Percentiles rank a stretch among this genome's conserved stretches.
Conservation (phyloP, 2,888 invertebrate genomes). For the Ctenicera cuprea region DNA sequence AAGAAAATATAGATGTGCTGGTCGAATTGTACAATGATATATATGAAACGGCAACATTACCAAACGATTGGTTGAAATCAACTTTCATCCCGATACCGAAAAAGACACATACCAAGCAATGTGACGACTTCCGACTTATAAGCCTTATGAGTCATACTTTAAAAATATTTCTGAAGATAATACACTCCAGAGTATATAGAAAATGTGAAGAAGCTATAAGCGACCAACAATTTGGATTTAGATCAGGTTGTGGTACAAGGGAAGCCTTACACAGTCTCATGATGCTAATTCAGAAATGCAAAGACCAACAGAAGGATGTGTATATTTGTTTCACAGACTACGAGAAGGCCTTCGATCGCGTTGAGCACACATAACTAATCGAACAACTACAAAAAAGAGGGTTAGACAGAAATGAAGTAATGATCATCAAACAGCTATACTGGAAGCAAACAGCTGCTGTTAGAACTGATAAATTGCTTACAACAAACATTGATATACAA, state of each 20-base stretch:
- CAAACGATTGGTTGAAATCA: not conserved
- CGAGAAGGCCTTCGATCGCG: too few relatives aligned
- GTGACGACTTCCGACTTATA: not conserved
- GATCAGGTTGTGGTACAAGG: not conserved
- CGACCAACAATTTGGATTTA: not conserved
- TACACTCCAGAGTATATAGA: not conserved
- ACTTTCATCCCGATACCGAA: not conserved
- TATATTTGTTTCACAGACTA: too few relatives aligned
- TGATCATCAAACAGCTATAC: too few relatives aligned
- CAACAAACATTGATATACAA: too few relatives aligned
- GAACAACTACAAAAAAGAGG: too few relatives aligned
- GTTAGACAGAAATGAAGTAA: too few relatives aligned
- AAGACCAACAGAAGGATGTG: too few relatives aligned
- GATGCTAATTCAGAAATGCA: too few relatives aligned
- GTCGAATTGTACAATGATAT: not conserved
- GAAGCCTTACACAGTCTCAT: not conserved
- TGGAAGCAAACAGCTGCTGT: too few relatives aligned
- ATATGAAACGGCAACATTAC: not conserved
- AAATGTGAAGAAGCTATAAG: not conserved
- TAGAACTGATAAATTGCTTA: too few relatives aligned
- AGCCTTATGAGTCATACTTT: not conserved
- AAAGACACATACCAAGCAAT: not conserved
- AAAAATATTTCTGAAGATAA: constrained; percentile 1
- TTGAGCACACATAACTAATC: too few relatives aligned
- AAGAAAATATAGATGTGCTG: not conserved